These are phyloP conservation scores for Pantherophis guttatus DNA, from an alignment of 2,113 vertebrate genomes.

Conservation along the genomic window DNA sequence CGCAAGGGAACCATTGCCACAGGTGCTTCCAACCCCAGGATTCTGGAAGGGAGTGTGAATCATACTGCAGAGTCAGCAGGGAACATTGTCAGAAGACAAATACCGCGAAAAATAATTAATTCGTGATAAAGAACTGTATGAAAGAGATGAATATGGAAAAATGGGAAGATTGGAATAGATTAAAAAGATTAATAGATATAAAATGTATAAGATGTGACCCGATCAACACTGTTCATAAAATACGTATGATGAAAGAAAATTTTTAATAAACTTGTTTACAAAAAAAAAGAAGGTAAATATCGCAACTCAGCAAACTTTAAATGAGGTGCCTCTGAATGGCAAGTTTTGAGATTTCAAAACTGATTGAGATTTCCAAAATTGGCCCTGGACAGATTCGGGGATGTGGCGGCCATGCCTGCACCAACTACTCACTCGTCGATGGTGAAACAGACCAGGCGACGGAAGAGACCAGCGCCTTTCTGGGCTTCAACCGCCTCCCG, in stretches of 20 bases:
- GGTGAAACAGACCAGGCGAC: slow-evolving; percentile 88
- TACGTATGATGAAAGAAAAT: too few species aligned
- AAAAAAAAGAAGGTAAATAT: too few species aligned
- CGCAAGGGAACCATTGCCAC: background rate
- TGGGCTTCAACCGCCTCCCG: slow-evolving; percentile 82
- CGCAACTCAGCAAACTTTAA: background rate
- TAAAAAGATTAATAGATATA: too few species aligned
- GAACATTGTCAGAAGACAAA: too few species aligned
- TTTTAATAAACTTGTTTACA: too few species aligned
- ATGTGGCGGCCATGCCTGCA: background rate
- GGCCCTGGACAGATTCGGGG: background rate
- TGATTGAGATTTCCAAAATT: background rate
- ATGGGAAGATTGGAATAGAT: too few species aligned
- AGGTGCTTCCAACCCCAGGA: background rate
- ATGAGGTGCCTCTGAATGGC: background rate
- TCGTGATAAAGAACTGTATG: too few species aligned
- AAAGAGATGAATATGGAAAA: too few species aligned
- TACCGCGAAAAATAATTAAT: too few species aligned
- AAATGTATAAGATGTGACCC: too few species aligned
- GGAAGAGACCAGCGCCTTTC: slow-evolving; percentile 76
- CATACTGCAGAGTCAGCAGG: too few species aligned
- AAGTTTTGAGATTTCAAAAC: background rate
- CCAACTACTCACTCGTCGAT: slow-evolving; percentile 79
- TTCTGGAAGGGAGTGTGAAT: background rate
- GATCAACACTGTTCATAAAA: too few species aligned